phyloP scores from a whole-genome alignment of 2,113 vertebrate genomes.

The Himantopus leucocephalus region DNA sequence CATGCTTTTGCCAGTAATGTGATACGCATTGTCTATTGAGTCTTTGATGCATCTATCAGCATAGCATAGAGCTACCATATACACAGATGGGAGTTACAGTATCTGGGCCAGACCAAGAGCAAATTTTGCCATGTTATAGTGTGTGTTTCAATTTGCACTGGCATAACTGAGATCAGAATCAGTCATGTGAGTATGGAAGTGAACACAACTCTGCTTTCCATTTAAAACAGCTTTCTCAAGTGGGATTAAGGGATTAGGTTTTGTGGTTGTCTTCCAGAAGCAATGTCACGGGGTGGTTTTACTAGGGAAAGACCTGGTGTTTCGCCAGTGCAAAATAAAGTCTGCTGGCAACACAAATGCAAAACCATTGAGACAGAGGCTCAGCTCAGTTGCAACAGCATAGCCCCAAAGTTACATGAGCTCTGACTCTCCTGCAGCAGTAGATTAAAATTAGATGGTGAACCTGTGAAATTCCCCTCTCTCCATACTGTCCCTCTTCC shows the following conservation, averaged over 20 bases:
- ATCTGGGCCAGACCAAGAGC: not conserved
- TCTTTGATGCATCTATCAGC: not conserved
- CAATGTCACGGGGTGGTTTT: conserved; percentile 49
- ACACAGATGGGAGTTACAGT: not conserved
- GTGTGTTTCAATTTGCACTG: conserved; percentile 41
- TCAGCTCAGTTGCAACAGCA: not conserved
- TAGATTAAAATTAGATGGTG: not conserved
- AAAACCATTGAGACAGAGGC: conserved; percentile 28
- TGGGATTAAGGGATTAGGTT: conserved; percentile 68
- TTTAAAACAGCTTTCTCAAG: conserved; percentile 64
- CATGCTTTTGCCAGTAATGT: not conserved
- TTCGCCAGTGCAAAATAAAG: conserved; percentile 42
- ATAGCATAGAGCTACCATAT: not conserved
- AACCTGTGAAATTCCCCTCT: not conserved
- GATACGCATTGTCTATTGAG: not conserved
- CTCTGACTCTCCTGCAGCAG: not conserved
- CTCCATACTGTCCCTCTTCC: not conserved
- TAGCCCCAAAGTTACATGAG: not conserved
- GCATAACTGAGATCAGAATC: conserved; percentile 31
- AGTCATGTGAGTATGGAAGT: conserved; percentile 48
- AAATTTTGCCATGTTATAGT: conserved; percentile 10
- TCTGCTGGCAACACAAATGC: conserved; percentile 1
- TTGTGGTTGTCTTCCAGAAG: conserved; percentile 67
- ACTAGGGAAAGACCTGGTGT: not conserved
- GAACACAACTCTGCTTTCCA: conserved; percentile 46